These are phyloP conservation scores for Andricus curvator DNA, from an alignment of 2,888 invertebrate genomes.

Conservation along the genomic window DNA sequence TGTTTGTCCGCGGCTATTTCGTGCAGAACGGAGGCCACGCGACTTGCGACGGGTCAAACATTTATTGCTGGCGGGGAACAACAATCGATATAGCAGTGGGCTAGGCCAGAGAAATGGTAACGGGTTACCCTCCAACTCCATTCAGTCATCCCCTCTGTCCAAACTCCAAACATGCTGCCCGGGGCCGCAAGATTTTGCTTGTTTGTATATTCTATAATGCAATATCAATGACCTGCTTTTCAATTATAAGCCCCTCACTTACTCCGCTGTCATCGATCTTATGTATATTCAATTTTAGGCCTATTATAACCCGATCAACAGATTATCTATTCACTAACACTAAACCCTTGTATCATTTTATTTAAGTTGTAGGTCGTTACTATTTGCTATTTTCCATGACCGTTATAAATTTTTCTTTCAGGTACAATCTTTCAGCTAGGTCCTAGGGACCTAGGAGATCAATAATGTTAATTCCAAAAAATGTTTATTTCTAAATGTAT, in stretches of 20 bases:
- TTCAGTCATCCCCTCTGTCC: constrained; percentile 28
- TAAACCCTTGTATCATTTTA: neutral
- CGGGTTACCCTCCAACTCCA: constrained; percentile 18
- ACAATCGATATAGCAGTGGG: constrained; percentile 36
- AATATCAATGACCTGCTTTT: constrained; percentile 30
- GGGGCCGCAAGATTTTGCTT: constrained; percentile 4
- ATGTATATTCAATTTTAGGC: neutral
- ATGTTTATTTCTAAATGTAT: too few relatives aligned
- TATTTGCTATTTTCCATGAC: too few relatives aligned
- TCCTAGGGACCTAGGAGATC: too few relatives aligned
- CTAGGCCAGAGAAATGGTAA: constrained; percentile 17
- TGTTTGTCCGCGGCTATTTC: constrained; percentile 15
- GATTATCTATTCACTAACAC: neutral
- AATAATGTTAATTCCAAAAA: too few relatives aligned
- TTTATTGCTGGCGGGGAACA: constrained; percentile 35
- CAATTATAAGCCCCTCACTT: constrained; percentile 1
- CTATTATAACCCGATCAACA: neutral
- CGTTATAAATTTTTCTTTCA: too few relatives aligned
- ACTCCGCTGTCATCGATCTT: neutral
- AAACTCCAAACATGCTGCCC: constrained; percentile 19
- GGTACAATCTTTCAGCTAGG: too few relatives aligned
- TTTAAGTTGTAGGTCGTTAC: neutral
- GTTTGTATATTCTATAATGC: constrained; percentile 22
- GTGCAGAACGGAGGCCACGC: constrained; percentile 30
- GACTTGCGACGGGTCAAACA: constrained; percentile 37